phyloP scores from a whole-genome alignment of 1,140 invertebrate species.

The Pseudomyrmex concolor region DNA sequence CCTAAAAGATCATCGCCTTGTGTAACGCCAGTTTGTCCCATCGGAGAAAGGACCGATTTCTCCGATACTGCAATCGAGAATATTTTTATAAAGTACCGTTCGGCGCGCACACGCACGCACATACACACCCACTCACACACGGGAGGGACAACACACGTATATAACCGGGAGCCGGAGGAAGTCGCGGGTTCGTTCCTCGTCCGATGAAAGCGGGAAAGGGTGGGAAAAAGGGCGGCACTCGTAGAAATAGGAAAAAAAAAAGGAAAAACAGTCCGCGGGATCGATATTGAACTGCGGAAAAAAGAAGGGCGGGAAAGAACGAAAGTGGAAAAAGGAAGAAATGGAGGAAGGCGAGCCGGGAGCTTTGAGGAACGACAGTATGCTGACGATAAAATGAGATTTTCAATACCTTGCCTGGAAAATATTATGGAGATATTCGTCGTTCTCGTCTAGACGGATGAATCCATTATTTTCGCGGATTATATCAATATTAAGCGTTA shows the following conservation, averaged over 20 bases:
- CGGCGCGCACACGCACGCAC: not conserved
- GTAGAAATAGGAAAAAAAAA: conserved; percentile 72
- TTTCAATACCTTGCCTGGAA: conserved; percentile 65
- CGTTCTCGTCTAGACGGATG: conserved; percentile 55
- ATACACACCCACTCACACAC: not conserved
- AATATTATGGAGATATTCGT: conserved; percentile 60
- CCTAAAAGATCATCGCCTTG: conserved; percentile 55
- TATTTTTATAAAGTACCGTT: conserved; percentile 60
- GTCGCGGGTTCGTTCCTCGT: conserved; percentile 64
- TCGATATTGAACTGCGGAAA: conserved; percentile 71
- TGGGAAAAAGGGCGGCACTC: conserved; percentile 74
- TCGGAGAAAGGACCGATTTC: conserved; percentile 28
- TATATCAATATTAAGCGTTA: conserved; percentile 58
- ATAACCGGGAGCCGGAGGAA: conserved; percentile 19
- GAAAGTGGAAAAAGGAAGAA: conserved; percentile 71
- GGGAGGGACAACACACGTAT: too few relatives aligned
- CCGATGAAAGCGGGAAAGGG: conserved; percentile 74
- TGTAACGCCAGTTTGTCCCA: conserved; percentile 44
- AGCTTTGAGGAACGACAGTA: conserved; percentile 69
- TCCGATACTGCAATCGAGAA: conserved; percentile 56
- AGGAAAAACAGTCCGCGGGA: conserved; percentile 68
- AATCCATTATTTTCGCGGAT: conserved; percentile 61
- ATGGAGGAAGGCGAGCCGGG: conserved; percentile 55
- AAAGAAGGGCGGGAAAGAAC: conserved; percentile 66
- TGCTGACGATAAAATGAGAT: conserved; percentile 69